Percentiles rank a stretch among this genome's conserved stretches.
phyloP scores from a whole-genome alignment of 92 coral and sea anemone species.

The Zoanthus sociatus region DNA sequence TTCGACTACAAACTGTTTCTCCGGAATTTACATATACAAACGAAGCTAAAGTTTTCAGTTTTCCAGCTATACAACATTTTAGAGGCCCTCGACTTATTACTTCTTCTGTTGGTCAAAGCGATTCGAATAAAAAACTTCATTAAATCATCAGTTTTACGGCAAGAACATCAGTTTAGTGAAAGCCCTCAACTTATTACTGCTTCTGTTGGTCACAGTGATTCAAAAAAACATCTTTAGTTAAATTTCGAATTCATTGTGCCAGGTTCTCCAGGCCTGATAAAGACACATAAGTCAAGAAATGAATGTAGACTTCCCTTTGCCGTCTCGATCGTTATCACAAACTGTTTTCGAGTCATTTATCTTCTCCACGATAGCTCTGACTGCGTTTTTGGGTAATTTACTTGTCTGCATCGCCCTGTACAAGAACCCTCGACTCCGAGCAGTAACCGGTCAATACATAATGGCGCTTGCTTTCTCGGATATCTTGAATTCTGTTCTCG shows the following conservation, averaged over 20 bases:
- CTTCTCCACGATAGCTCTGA: slow-evolving; percentile 16
- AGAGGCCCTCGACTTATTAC: too few species aligned
- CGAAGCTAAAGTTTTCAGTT: too few species aligned
- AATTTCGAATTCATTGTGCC: not conserved
- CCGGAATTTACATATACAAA: too few species aligned
- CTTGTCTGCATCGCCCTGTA: slow-evolving; percentile 35
- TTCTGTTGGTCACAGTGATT: too few species aligned
- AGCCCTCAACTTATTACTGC: too few species aligned
- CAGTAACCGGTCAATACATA: slow-evolving; percentile 24
- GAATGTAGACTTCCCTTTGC: slow-evolving; percentile 28
- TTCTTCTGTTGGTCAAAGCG: too few species aligned
- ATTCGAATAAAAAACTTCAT: too few species aligned
- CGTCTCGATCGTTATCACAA: not conserved
- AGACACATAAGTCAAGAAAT: not conserved
- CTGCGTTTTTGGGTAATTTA: slow-evolving; percentile 30
- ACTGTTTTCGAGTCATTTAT: slow-evolving; percentile 16
- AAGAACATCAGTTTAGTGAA: too few species aligned
- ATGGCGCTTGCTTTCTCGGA: slow-evolving; percentile 39
- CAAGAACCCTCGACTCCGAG: slow-evolving; percentile 15
- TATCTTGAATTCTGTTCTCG: slow-evolving; percentile 28
- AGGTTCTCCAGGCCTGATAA: not conserved
- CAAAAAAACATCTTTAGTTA: not conserved
- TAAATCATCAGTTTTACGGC: too few species aligned
- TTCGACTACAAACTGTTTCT: too few species aligned
- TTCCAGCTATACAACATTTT: too few species aligned